A percentile compares a stretch with the other conserved stretches of the same genome.
phyloP scores from a whole-genome alignment of 2,113 vertebrate species.

The Columbina picui region DNA sequence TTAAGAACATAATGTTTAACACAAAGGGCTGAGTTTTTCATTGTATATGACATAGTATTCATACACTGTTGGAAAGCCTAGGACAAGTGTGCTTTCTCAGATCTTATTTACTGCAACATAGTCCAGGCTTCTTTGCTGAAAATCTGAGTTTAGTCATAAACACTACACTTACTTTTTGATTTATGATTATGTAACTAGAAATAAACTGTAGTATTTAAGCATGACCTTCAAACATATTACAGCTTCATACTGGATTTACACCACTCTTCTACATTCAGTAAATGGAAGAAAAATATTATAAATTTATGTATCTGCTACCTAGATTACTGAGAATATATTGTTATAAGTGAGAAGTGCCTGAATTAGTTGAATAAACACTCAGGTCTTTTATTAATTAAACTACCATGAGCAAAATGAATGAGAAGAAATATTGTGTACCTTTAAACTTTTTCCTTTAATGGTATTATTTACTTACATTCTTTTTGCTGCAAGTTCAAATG shows the following conservation, averaged over 20 bases:
- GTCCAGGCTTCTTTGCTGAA: background rate
- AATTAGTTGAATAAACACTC: background rate
- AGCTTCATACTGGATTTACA: background rate
- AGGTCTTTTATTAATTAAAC: background rate
- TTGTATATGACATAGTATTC: background rate
- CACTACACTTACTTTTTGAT: background rate
- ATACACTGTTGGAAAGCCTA: background rate
- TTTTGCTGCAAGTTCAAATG: background rate
- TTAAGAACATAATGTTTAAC: constrained; percentile 20
- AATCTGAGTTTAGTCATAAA: background rate
- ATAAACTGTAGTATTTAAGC: background rate
- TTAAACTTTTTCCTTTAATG: background rate
- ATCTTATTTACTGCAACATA: background rate
- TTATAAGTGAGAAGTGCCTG: background rate
- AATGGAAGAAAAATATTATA: background rate
- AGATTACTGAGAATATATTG: background rate
- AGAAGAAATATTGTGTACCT: background rate
- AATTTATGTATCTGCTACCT: background rate
- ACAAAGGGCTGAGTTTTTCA: background rate
- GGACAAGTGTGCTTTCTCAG: background rate
- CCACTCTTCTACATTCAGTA: background rate
- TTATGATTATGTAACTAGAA: background rate
- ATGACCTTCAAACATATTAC: background rate
- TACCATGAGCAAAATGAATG: background rate
- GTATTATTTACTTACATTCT: background rate